Evolutionary conservation across 2,888 invertebrate genomes (phyloP).

Genomic region (Eupeodes luniger): DNA sequence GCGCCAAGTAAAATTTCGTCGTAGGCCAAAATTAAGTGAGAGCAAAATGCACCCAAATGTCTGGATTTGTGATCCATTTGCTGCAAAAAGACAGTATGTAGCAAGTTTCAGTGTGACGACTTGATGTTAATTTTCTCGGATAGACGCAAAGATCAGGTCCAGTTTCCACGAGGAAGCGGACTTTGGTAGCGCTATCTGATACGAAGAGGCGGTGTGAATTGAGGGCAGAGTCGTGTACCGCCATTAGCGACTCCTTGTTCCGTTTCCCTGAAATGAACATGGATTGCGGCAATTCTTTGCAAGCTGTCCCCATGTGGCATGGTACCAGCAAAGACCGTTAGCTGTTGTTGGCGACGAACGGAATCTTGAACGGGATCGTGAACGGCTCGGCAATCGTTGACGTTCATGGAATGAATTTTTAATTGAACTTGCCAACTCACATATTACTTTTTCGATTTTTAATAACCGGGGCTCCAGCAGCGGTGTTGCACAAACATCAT

Average conservation of each 20-base stretch:
- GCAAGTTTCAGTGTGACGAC: conserved; percentile 1
- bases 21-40: too few relatives aligned
- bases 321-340: conserved; percentile 17
- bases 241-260: conserved; percentile 29
- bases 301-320: conserved; percentile 21
- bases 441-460: too few relatives aligned
- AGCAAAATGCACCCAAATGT: conserved; percentile 23
- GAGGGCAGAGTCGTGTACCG: conserved; percentile 19
- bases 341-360: neutral
- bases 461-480: too few relatives aligned
- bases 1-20: too few relatives aligned
- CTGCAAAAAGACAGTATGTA: conserved; percentile 35
- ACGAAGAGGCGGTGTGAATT: conserved; percentile 28
- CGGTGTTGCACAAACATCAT: conserved; percentile 28
- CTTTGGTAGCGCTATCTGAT: conserved; percentile 1
- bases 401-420: neutral
- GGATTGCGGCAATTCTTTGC: neutral
- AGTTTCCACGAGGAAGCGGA: conserved; percentile 44
- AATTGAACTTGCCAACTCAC: neutral
- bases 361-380: conserved; percentile 12
- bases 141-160: conserved; percentile 53
- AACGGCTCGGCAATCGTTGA: neutral
- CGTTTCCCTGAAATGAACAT: neutral
- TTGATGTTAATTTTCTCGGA: conserved; percentile 12
- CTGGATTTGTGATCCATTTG: conserved; percentile 53